Evolutionary conservation across 2,888 invertebrate genomes (phyloP).

Genomic region (Torymus tubicola): DNA sequence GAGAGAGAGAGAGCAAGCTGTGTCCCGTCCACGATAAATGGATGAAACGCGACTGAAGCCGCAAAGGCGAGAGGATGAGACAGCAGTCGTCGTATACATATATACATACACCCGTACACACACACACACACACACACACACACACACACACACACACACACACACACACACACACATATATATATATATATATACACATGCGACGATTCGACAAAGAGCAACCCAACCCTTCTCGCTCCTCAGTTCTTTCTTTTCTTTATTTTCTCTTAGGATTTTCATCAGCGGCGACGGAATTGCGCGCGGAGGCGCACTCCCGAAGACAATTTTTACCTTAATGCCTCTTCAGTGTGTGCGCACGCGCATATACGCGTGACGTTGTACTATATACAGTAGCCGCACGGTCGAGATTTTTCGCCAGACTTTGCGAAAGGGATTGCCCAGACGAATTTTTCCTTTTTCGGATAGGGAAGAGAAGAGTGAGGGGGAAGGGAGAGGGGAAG

Average conservation of each 20-base stretch:
- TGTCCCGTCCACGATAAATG: slow-evolving; percentile 61
- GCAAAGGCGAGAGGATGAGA: not conserved
- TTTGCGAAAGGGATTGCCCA: slow-evolving; percentile 1
- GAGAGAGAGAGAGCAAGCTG: not conserved
- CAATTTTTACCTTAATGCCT: slow-evolving; percentile 37
- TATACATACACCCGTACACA: no score
- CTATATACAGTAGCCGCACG: not conserved
- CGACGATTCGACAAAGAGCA: slow-evolving; percentile 24
- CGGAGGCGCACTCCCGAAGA: slow-evolving; percentile 19
- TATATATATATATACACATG: not conserved
- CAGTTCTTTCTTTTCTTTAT: slow-evolving; percentile 11
- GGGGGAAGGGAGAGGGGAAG: no score
- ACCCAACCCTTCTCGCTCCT: not conserved
- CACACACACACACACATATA: no score
- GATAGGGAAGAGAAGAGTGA: no score
- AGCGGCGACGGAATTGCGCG: slow-evolving; percentile 30
- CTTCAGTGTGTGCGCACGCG: slow-evolving; percentile 6
- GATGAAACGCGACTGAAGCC: slow-evolving; percentile 59
- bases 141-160: no score
- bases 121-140: no score
- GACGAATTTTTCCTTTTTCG: no score
- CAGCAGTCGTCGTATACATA: not conserved
- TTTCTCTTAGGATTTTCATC: slow-evolving; percentile 44
- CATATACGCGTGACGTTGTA: not conserved
- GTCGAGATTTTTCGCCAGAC: slow-evolving; percentile 13